Evolutionary conservation across 2,888 invertebrate species (phyloP), one percentile per base, ranked within the genome.

Genomic region (Torymus auratus): DNA sequence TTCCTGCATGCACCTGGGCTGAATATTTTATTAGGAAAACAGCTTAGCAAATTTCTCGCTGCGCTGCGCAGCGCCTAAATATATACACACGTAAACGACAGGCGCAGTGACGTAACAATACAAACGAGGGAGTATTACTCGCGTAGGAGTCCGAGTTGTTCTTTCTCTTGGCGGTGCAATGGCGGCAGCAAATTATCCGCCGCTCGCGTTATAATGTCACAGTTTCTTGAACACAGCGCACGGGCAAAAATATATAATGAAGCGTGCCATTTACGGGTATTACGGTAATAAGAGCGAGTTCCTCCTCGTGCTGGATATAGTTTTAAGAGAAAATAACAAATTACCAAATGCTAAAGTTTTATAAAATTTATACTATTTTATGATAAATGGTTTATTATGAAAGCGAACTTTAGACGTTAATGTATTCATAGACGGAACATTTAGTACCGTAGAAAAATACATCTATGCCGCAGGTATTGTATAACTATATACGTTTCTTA

Each of bases 61-160:
- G 7, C 41, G 41, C 41, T 41, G 41, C 55, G 14, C 20, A 41
- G 41, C 17, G 53, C n/a, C 11, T 64, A 71, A 64, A 12, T 70
- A 41, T 15, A 56, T 13, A 58, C 0, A 20, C 53, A 41, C 7
- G 53, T 11, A 20, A 15, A 20, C 4, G 23, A 20, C 14, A 17
- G n/a, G n/a, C 55, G 20, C 52, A 53, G 28, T 69, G 69, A 64
- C 64, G 65, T 65, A 65, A 74, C 17, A 14, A 13, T 50, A 20
- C 28, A 65, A 65, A 74, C 41, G 50, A 58, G 56, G 17, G 50
- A 50, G 65, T 14, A 13, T 41, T 5, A 12, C 14, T 78, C 53
- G 65, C 70, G 77, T 77, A 77, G 77, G 77, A 71, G 77, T 50
- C n/a, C 60, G 41, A 41, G 41, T 41, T 41, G 41, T 7, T 41